phyloP scores from a whole-genome alignment of 1,140 invertebrate genomes.

The Tetramorium simillimum region DNA sequence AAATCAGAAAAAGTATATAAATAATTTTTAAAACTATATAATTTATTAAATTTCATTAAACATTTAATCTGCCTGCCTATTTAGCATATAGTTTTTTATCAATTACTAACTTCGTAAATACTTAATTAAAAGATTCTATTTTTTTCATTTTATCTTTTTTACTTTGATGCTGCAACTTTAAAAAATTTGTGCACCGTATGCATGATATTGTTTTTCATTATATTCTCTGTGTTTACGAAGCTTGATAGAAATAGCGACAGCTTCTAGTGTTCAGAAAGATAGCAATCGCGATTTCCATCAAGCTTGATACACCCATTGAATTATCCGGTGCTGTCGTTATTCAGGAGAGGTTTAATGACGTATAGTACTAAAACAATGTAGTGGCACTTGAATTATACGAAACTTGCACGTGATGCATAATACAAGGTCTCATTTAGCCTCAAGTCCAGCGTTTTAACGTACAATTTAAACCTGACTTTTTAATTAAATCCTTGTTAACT shows the following conservation, averaged over 20 bases:
- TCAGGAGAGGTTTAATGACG: conserved; percentile 16
- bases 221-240: background rate
- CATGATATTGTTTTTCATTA: no score
- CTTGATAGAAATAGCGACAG: background rate
- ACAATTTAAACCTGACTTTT: background rate
- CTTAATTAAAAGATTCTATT: background rate
- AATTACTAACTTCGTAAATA: background rate
- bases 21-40: background rate
- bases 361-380: conserved; percentile 2
- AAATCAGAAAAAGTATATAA: background rate
- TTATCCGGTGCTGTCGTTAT: conserved; percentile 33
- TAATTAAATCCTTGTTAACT: background rate
- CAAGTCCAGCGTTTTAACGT: background rate
- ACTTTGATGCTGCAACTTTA: no score
- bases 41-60: background rate
- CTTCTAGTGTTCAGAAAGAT: background rate
- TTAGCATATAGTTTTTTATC: background rate
- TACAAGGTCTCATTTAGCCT: conserved; percentile 10
- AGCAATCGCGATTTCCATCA: conserved; percentile 18
- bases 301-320: background rate
- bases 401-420: background rate
- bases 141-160: background rate
- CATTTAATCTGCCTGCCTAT: background rate
- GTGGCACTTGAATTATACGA: conserved; percentile 12
- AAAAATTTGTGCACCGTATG: background rate